A percentile compares a stretch with the other conserved stretches of the same genome.
Evolutionary conservation across 2,797 vertebrate genomes (phyloP).

Genomic region (Sebastolobus alascanus): DNA sequence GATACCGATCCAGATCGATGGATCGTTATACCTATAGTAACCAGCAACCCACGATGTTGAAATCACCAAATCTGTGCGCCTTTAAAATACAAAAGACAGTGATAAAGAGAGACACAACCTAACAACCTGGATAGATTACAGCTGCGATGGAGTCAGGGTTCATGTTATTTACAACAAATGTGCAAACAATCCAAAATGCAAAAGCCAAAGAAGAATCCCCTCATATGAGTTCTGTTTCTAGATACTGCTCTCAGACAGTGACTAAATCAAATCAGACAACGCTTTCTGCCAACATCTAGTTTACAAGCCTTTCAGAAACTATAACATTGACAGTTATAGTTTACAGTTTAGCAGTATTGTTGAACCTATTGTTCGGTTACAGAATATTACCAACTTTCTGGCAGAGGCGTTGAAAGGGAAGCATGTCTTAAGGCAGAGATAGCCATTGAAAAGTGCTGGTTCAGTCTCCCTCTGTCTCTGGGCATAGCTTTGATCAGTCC

Average conservation of each 20-base stretch:
- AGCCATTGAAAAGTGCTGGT: conserved; percentile 86
- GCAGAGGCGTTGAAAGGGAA: conserved; percentile 69
- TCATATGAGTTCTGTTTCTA: not conserved
- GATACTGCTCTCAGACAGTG: not conserved
- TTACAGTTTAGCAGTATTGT: not conserved
- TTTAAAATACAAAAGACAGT: conserved; percentile 38
- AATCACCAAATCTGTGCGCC: conserved; percentile 82
- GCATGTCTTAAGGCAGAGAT: conserved; percentile 77
- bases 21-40: no score
- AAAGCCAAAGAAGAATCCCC: not conserved
- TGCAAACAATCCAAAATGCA: not conserved
- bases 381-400: conserved; percentile 67
- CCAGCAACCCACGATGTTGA: conserved; percentile 38
- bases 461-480: conserved; percentile 85
- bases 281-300: not conserved
- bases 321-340: no score
- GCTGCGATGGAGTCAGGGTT: not conserved
- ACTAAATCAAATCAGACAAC: not conserved
- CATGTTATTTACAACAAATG: not conserved
- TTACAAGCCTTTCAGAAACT: conserved; percentile 8
- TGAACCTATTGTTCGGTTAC: conserved; percentile 57
- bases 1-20: no score
- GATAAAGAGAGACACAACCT: conserved; percentile 3
- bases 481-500: conserved; percentile 88
- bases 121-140: not conserved